Evolutionary conservation across 2,797 vertebrate genomes (phyloP).

Genomic region (Enteromius treurensis): DNA sequence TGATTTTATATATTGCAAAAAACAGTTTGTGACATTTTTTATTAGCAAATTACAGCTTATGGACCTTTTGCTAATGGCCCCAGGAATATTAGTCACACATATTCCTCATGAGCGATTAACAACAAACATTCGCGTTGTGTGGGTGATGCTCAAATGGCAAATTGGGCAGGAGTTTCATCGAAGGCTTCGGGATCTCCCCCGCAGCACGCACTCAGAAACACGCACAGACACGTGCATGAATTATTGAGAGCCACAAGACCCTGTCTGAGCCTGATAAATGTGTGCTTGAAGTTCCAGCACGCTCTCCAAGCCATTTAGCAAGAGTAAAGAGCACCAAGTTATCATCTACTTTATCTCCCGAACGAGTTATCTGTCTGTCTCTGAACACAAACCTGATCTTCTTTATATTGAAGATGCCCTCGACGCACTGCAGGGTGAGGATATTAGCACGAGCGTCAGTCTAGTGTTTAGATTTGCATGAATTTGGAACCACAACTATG

Average conservation of each 20-base stretch:
- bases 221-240: conserved; percentile 66
- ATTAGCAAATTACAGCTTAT: conserved; percentile 20
- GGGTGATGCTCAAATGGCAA: conserved; percentile 32
- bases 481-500: not conserved
- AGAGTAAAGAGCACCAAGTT: conserved; percentile 57
- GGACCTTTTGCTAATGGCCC: conserved; percentile 22
- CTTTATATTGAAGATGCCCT: conserved; percentile 39
- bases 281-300: conserved; percentile 65
- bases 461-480: not conserved
- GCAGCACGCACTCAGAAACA: conserved; percentile 61
- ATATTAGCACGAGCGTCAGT: conserved; percentile 4
- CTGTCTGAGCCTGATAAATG: conserved; percentile 69
- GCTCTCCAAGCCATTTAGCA: conserved; percentile 61
- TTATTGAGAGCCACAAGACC: conserved; percentile 67
- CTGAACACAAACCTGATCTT: conserved; percentile 55
- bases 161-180: not conserved
- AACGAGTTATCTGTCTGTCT: conserved; percentile 40
- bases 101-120: conserved; percentile 22
- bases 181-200: conserved; percentile 40
- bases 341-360: conserved; percentile 67
- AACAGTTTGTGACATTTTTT: conserved; percentile 15
- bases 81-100: not conserved
- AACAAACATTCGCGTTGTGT: conserved; percentile 5
- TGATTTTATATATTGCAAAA: conserved; percentile 18
- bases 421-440: conserved; percentile 6